Evolutionary conservation across 1,140 invertebrate genomes (phyloP).

Genomic region (Drosophila teissieri): DNA sequence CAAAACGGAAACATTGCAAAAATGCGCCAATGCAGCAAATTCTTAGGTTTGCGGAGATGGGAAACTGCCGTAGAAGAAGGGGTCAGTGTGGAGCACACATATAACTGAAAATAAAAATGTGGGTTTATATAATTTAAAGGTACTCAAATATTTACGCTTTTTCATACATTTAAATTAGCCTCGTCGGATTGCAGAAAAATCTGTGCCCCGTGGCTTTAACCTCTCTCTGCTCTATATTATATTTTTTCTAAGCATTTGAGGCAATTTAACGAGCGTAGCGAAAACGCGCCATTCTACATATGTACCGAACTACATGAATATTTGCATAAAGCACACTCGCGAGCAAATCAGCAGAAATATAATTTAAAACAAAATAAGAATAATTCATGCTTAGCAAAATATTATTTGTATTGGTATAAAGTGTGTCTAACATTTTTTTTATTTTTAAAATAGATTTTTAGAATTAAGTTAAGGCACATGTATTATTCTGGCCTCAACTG

Average conservation of each 20-base stretch:
- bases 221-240: slow-evolving; percentile 4
- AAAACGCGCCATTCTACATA: slow-evolving; percentile 25
- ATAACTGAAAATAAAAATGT: too few species aligned
- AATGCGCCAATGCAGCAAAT: slow-evolving; percentile 80
- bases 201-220: slow-evolving; percentile 5
- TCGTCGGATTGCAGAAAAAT: background rate
- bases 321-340: slow-evolving; percentile 9
- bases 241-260: slow-evolving; percentile 56
- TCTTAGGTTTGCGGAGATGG: slow-evolving; percentile 18
- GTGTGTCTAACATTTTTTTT: background rate
- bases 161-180: background rate
- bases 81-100: slow-evolving; percentile 30
- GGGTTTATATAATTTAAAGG: background rate
- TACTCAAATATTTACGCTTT: background rate
- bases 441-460: background rate
- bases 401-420: too few species aligned
- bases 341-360: background rate
- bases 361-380: background rate
- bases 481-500: slow-evolving; percentile 29
- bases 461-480: too few species aligned
- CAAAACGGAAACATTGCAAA: slow-evolving; percentile 81
- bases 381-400: background rate
- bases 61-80: slow-evolving; percentile 1
- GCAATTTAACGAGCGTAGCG: slow-evolving; percentile 75
- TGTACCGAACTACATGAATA: slow-evolving; percentile 16